These are phyloP conservation scores for Aphelenchoides besseyi DNA, from an alignment of 1,140 invertebrate genomes.

Conservation along the genomic window DNA sequence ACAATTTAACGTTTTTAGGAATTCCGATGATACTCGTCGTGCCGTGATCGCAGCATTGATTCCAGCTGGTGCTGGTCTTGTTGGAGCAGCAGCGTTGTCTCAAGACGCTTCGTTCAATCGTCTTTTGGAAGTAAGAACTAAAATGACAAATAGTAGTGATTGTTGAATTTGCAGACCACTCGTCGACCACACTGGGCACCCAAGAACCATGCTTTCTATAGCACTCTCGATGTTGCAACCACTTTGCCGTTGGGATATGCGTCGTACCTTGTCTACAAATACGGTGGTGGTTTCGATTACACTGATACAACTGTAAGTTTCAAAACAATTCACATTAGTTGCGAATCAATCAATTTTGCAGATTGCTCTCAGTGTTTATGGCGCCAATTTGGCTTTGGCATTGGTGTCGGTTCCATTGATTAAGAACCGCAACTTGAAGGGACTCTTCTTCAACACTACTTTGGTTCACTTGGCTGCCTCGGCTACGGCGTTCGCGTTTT, in stretches of 20 bases:
- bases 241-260: conserved; percentile 56
- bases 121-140: conserved; percentile 41
- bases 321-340: too few species aligned
- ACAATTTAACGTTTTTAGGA: conserved; percentile 32
- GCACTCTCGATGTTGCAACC: conserved; percentile 46
- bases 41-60: conserved; percentile 46
- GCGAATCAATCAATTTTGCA: too few species aligned
- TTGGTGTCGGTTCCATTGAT: conserved; percentile 46
- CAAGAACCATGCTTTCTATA: conserved; percentile 28
- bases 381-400: conserved; percentile 44
- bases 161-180: conserved; percentile 24
- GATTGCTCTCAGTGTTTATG: conserved; percentile 56
- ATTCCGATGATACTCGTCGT: conserved; percentile 47
- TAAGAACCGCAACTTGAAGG: conserved; percentile 49
- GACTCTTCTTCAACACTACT: conserved; percentile 42
- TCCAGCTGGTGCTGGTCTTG: conserved; percentile 40
- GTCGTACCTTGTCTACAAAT: conserved; percentile 60
- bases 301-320: conserved; percentile 56
- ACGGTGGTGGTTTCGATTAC: conserved; percentile 62
- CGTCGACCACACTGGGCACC: conserved; percentile 45
- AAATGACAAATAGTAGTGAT: conserved; percentile 19
- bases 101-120: conserved; percentile 37
- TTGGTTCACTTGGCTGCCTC: conserved; percentile 44
- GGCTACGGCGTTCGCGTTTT: conserved; percentile 53
- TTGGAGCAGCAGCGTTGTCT: conserved; percentile 35